Percentiles rank a stretch among this genome's conserved stretches.
These are phyloP conservation scores for Mimachlamys varia DNA, from an alignment of 2,888 invertebrate species.

Conservation along the genomic window DNA sequence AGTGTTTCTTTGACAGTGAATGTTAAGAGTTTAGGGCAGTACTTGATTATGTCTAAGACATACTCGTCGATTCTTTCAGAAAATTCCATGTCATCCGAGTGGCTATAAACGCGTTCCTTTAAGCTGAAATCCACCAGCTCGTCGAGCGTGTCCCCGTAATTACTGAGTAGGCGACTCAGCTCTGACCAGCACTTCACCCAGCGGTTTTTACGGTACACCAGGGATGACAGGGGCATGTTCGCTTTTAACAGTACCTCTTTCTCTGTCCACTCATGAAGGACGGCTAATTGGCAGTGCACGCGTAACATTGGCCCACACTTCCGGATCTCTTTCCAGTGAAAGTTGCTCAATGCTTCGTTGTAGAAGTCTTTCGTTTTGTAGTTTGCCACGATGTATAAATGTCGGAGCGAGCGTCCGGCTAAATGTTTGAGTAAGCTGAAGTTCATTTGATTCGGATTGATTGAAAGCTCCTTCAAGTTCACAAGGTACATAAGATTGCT, in stretches of 20 bases:
- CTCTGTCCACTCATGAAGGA: slow-evolving; percentile 60
- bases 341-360: slow-evolving; percentile 58
- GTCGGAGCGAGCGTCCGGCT: slow-evolving; percentile 56
- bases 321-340: slow-evolving; percentile 61
- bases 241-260: slow-evolving; percentile 60
- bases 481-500: slow-evolving; percentile 63
- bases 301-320: slow-evolving; percentile 54
- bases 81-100: slow-evolving; percentile 44
- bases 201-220: slow-evolving; percentile 55
- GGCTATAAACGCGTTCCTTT: slow-evolving; percentile 47
- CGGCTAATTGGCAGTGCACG: slow-evolving; percentile 59
- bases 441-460: slow-evolving; percentile 59
- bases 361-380: slow-evolving; percentile 57
- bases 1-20: slow-evolving; percentile 61
- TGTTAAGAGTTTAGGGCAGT: slow-evolving; percentile 56
- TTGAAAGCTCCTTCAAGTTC: slow-evolving; percentile 58
- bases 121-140: slow-evolving; percentile 60
- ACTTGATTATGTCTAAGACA: slow-evolving; percentile 53
- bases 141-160: slow-evolving; percentile 56
- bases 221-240: slow-evolving; percentile 57
- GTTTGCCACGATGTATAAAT: slow-evolving; percentile 58
- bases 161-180: slow-evolving; percentile 47
- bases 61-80: slow-evolving; percentile 49
- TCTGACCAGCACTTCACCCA: slow-evolving; percentile 52
- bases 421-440: slow-evolving; percentile 61